Base-by-base conservation (phyloP, 2,113 vertebrate species). In the Bostrychus sinensis region DNA sequence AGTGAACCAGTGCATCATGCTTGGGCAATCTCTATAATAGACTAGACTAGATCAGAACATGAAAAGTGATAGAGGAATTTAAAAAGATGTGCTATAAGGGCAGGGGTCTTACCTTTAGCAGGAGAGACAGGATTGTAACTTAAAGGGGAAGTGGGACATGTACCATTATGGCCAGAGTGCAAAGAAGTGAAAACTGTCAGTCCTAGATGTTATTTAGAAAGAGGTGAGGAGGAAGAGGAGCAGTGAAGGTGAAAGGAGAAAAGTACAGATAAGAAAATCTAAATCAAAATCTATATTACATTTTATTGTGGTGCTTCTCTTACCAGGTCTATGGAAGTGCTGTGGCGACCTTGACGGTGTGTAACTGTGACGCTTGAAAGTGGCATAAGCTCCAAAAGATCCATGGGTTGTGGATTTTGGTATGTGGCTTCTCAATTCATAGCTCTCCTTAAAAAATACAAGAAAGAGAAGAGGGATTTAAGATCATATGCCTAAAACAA, bases 301-400 rank as follows among this genome's bases (percentile, higher is more conserved):
- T 17, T 7, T 16, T 9, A 9, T 28, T 9, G 1, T 8, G 8
- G 23, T 1, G 13, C 11, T 59, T 16, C 2, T 20, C 92, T 96
- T 92, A 98, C 97, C 97, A 72, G 97, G 97, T 86, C 95, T 89
- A 89, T 99, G 97, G 78, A 99, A 99, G 70, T 99, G 97, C 75
- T 98, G 96, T 1, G 97, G 97, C 0, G 96, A 97, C n/a, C 95
- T 93, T 9, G 94, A 93, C 3, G 96, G 97, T 16, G 94, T 95
- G 91, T 96, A 98, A 74, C 92, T 95, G 71, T 96, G 96, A 16
- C 94, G 95, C 59, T 90, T 94, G 84, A 95, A 94, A 51, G 88
- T 80, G 0, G 58, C 17, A 0, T 94, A 93, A 48, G 93, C 93
- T 62, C 89, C 95, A 20, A 96, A 95, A 69, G 93, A 93, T 55